Evolutionary conservation across 1,140 invertebrate genomes (phyloP).

Genomic region (Anastrepha ludens): DNA sequence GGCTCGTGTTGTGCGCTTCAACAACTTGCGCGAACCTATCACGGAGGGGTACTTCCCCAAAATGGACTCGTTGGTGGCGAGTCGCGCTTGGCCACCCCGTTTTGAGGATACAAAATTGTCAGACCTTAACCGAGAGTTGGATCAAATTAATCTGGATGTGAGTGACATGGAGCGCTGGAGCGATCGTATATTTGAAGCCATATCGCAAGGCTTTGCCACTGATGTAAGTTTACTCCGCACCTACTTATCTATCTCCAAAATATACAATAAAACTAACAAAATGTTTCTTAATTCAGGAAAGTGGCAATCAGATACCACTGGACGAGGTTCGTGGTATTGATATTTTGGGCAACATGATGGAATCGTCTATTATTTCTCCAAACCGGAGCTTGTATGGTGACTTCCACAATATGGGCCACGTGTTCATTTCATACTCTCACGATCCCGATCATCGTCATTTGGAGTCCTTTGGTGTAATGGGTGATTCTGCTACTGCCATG

Average conservation of each 20-base stretch:
- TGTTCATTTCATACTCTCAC: constrained; percentile 81
- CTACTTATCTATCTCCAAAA: not conserved
- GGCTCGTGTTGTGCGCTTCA: constrained; percentile 77
- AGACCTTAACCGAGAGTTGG: constrained; percentile 81
- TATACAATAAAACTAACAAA: not conserved
- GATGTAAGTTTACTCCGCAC: constrained; percentile 73
- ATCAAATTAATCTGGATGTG: constrained; percentile 81
- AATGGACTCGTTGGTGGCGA: constrained; percentile 80
- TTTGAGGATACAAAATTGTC: constrained; percentile 77
- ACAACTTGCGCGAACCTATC: constrained; percentile 80
- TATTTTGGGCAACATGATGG: constrained; percentile 86
- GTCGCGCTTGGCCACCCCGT: constrained; percentile 79
- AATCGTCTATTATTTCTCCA: constrained; percentile 82
- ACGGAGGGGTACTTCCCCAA: constrained; percentile 84
- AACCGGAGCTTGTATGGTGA: constrained; percentile 84
- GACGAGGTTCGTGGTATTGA: constrained; percentile 85
- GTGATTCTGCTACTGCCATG: constrained; percentile 84
- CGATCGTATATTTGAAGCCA: constrained; percentile 84
- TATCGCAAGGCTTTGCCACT: constrained; percentile 80
- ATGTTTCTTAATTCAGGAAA: constrained; percentile 63
- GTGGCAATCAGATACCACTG: constrained; percentile 76
- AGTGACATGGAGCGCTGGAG: constrained; percentile 84
- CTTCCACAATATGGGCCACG: constrained; percentile 82
- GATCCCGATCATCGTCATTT: constrained; percentile 84
- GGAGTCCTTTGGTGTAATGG: constrained; percentile 82